Evolutionary conservation across 2,888 invertebrate genomes (phyloP), one percentile per base, ranked within the genome.

Genomic region (Crocallis elinguaria): DNA sequence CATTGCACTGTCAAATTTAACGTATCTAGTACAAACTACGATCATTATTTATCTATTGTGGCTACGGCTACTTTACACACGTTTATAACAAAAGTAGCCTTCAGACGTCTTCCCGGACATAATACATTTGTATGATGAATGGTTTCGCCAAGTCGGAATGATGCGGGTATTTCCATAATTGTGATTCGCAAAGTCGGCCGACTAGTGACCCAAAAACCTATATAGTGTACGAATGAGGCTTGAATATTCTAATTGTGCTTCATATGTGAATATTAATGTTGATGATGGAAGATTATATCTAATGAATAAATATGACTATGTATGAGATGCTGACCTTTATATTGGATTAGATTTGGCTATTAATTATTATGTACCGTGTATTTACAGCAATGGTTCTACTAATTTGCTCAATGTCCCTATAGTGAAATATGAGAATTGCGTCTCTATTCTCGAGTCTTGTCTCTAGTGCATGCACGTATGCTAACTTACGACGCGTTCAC

Each of bases 131-230:
- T 60, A 72, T 79, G 77, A 82, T 73, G 74, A 79, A 81, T 79
- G 76, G 73, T 67, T 66, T 67, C 67, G 65, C 65, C 74, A 72
- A 77, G 73, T 75, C 68, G 66, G 64, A 70, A 71, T 77, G 77
- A 80, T 75, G 69, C 67, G 77, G 79, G 78, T 74, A 60, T 67
- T 64, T 72, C 69, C 73, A 73, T 72, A 72, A 70, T 71, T 73
- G 63, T 69, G 62, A 68, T 66, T 58, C 66, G 59, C 60, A 60
- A 75, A 73, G 67, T 64, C 64, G 64, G 58, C 39, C 60, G 65
- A 55, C 63, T 42, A 61, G 50, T 62, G 60, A 64, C 64, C 55
- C 54, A 54, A 60, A 64, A 61, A 67, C 69, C 66, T 67, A 67
- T 64, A 72, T 67, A 60, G 45, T 61, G 45, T 62, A 64, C 54